Percentiles rank a stretch among this genome's conserved stretches.
These are phyloP conservation scores for Tortrix viridana DNA, from an alignment of 2,888 invertebrate species.

Conservation along the genomic window DNA sequence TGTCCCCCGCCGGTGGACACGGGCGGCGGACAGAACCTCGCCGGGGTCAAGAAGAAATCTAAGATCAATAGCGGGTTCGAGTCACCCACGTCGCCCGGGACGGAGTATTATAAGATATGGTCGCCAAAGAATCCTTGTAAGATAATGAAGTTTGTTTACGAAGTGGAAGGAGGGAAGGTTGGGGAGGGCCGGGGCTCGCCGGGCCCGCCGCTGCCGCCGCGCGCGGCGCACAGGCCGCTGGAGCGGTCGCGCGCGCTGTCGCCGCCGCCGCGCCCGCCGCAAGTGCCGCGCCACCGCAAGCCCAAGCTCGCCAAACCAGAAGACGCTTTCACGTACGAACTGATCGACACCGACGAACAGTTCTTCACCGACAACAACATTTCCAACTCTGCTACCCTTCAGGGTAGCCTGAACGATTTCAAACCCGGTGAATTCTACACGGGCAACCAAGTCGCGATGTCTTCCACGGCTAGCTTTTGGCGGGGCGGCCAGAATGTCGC, in stretches of 20 bases:
- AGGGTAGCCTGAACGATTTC: constrained; percentile 73
- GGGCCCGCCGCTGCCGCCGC: constrained; percentile 87
- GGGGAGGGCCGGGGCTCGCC: constrained; percentile 85
- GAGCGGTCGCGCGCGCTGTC: constrained; percentile 82
- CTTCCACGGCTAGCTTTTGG: constrained; percentile 72
- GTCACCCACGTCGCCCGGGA: constrained; percentile 83
- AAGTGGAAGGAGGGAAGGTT: constrained; percentile 76
- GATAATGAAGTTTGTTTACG: constrained; percentile 82
- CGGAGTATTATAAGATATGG: constrained; percentile 89
- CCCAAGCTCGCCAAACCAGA: constrained; percentile 87
- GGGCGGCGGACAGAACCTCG: constrained; percentile 69
- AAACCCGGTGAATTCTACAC: constrained; percentile 81
- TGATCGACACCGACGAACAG: constrained; percentile 92
- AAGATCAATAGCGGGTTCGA: constrained; percentile 80
- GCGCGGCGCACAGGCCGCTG: constrained; percentile 86
- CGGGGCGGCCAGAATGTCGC: constrained; percentile 77
- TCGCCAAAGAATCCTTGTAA: constrained; percentile 85
- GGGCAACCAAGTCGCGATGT: constrained; percentile 67
- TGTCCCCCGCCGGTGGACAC: constrained; percentile 83
- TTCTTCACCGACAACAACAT: constrained; percentile 80
- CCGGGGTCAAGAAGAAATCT: constrained; percentile 87
- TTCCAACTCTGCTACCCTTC: constrained; percentile 71
- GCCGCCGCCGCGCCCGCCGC: constrained; percentile 88
- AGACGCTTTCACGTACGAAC: constrained; percentile 92
- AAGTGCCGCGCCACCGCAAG: constrained; percentile 87